Evolutionary conservation across 92 coral and sea anemone species (phyloP).

Genomic region (Virgularia gustaviana): DNA sequence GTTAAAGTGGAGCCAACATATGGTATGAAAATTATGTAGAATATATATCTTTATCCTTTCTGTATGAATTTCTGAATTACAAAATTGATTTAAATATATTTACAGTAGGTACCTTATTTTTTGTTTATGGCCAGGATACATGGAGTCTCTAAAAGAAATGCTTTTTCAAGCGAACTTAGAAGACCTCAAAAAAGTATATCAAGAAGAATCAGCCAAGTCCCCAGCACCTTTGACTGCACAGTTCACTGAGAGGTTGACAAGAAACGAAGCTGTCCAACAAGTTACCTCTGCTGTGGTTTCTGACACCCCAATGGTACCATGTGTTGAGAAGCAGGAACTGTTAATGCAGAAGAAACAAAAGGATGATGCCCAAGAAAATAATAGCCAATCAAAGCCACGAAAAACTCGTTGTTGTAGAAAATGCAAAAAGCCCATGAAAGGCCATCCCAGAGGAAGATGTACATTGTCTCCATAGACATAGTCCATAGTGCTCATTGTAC

Average conservation of each 20-base stretch:
- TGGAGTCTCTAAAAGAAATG: no score
- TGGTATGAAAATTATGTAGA: conserved; percentile 12
- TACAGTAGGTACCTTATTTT: neutral
- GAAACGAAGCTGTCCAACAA: conserved; percentile 27
- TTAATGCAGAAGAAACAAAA: conserved; percentile 1
- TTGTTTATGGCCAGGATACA: neutral
- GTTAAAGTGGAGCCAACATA: conserved; percentile 21
- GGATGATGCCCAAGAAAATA: neutral
- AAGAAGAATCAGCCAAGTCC: no score
- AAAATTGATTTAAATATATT: neutral
- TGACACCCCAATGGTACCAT: no score
- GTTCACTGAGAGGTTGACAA: conserved; percentile 33
- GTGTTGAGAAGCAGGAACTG: no score
- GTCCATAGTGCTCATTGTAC: no score
- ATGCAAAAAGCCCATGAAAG: conserved; percentile 30
- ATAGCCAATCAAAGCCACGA: conserved; percentile 19
- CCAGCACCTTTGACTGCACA: conserved; percentile 41
- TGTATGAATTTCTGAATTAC: no score
- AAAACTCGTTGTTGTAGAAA: conserved; percentile 25
- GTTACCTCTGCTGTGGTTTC: no score
- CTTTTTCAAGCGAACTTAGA: no score
- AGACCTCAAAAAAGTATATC: no score
- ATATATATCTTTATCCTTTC: neutral
- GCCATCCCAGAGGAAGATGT: conserved; percentile 7
- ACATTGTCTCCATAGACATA: no score